Evolutionary conservation across 2,797 vertebrate species (phyloP).

Genomic region (Sibirionetta formosa): DNA sequence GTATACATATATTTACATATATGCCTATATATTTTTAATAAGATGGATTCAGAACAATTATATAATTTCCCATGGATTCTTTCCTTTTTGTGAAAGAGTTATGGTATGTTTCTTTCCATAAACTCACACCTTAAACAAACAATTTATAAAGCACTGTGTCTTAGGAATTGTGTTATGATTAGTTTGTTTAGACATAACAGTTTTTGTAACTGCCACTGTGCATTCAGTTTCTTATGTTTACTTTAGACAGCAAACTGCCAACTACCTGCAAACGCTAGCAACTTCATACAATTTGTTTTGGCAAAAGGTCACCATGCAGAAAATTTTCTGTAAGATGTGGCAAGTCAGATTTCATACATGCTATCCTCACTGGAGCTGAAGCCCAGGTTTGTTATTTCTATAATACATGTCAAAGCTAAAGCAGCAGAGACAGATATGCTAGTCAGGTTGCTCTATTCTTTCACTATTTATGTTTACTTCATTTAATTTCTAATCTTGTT

Average conservation of each 20-base stretch:
- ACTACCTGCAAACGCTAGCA: conserved; percentile 66
- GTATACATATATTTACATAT: neutral
- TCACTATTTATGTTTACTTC: neutral
- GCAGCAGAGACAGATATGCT: neutral
- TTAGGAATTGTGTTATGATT: neutral
- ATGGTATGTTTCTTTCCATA: neutral
- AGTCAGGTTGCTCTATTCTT: neutral
- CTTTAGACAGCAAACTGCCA: conserved; percentile 72
- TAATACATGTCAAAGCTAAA: conserved; percentile 20
- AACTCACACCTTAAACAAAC: neutral
- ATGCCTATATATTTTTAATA: neutral
- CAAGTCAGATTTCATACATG: conserved; percentile 62
- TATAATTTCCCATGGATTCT: neutral
- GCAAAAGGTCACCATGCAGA: conserved; percentile 72
- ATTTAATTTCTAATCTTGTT: conserved; percentile 8
- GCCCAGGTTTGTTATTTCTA: conserved; percentile 4
- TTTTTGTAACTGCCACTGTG: conserved; percentile 51
- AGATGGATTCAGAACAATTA: neutral
- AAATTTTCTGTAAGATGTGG: conserved; percentile 68
- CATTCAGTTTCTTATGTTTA: conserved; percentile 31
- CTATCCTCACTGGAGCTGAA: conserved; percentile 1
- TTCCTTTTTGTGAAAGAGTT: neutral
- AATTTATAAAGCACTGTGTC: conserved; percentile 25
- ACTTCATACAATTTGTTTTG: conserved; percentile 65
- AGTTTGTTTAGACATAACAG: conserved; percentile 57